These are phyloP conservation scores for Drosophila willistoni DNA, from an alignment of 1,140 invertebrate species.

Conservation along the genomic window DNA sequence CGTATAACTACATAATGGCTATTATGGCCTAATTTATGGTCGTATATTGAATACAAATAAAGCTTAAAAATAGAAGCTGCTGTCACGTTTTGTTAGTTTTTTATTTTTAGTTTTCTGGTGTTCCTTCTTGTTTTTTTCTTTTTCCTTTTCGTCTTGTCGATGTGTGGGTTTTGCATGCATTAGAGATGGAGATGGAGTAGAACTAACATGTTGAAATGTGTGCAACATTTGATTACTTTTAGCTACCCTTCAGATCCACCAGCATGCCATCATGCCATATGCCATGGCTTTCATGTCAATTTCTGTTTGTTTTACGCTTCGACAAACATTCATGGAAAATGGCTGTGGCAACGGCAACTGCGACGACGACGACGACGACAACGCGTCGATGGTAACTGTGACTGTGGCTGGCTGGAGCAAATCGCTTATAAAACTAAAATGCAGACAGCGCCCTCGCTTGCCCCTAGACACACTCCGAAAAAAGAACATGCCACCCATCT, in stretches of 20 bases:
- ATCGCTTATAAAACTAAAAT: conserved; percentile 75
- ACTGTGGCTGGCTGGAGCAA: conserved; percentile 20
- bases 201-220: conserved; percentile 51
- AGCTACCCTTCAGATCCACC: conserved; percentile 22
- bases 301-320: conserved; percentile 71
- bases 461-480: no score
- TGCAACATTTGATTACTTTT: conserved; percentile 73
- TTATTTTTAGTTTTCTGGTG: neutral
- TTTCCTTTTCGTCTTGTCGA: neutral
- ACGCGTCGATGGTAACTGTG: no score
- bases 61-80: neutral
- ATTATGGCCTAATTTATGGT: conserved; percentile 6
- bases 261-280: neutral
- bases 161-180: no score
- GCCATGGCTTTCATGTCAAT: conserved; percentile 63
- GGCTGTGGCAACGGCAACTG: neutral
- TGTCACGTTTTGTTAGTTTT: conserved; percentile 3
- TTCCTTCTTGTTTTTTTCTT: neutral
- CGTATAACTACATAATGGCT: neutral
- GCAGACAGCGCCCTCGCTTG: conserved; percentile 30
- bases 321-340: conserved; percentile 54
- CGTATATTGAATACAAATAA: no score
- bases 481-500: neutral
- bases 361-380: no score
- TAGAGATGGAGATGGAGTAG: conserved; percentile 3